Evolutionary conservation across 2,797 vertebrate genomes (phyloP).

Genomic region (Salarias fasciatus): DNA sequence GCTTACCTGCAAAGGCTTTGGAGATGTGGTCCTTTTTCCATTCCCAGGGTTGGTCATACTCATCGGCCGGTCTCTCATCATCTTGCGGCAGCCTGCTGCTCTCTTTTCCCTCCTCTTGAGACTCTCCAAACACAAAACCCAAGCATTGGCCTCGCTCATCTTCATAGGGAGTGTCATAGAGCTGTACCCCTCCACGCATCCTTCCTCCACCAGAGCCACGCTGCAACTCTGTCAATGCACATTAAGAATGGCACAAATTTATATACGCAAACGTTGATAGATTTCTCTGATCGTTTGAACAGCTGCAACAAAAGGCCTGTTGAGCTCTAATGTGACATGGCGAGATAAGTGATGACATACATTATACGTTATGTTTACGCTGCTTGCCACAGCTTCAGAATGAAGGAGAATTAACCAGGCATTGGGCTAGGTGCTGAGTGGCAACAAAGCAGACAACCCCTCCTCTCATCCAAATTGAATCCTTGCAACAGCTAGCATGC

Average conservation of each 20-base stretch:
- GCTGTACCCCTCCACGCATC: constrained; percentile 78
- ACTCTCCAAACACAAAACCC: constrained; percentile 51
- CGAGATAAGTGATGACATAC: constrained; percentile 54
- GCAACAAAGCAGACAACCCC: constrained; percentile 52
- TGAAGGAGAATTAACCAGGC: constrained; percentile 67
- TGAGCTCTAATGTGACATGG: constrained; percentile 67
- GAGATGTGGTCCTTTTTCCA: constrained; percentile 97
- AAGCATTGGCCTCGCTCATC: constrained; percentile 72
- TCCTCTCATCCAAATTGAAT: constrained; percentile 35
- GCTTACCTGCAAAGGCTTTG: constrained; percentile 91
- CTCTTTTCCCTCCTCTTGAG: constrained; percentile 75
- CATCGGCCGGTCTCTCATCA: constrained; percentile 91
- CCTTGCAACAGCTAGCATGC: constrained; percentile 57
- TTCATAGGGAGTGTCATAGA: constrained; percentile 94
- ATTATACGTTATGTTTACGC: constrained; percentile 68
- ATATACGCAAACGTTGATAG: not conserved
- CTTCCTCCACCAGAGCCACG: constrained; percentile 66
- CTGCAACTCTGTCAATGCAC: constrained; percentile 77
- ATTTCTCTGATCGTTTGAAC: too few species aligned
- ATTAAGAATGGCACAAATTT: constrained; percentile 2
- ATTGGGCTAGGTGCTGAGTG: constrained; percentile 58
- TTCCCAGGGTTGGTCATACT: constrained; percentile 97
- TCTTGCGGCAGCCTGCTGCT: constrained; percentile 89
- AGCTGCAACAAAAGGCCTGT: constrained; percentile 64
- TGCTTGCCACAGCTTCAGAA: constrained; percentile 69